These are phyloP conservation scores for Cantharis lateralis DNA, from an alignment of 2,888 invertebrate genomes.

Conservation along the genomic window DNA sequence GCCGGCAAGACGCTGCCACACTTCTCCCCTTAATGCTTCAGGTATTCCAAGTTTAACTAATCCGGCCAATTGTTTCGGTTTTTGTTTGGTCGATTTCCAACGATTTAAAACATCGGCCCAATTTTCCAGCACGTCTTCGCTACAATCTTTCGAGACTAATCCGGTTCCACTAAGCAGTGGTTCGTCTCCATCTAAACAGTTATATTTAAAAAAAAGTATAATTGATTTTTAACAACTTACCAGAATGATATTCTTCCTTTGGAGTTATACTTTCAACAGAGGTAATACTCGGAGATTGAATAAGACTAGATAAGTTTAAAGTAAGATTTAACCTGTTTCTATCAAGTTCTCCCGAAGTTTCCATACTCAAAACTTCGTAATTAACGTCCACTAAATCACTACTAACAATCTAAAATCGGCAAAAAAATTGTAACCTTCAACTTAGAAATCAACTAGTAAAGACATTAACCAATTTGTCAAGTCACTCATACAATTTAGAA, in stretches of 20 bases:
- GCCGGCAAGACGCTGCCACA: conserved; percentile 94
- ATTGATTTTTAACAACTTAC: conserved; percentile 49
- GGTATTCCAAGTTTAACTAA: conserved; percentile 89
- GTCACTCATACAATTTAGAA: neutral
- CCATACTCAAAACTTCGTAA: conserved; percentile 77
- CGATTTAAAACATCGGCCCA: conserved; percentile 89
- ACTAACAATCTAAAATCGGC: conserved; percentile 56
- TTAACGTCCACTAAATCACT: conserved; percentile 66
- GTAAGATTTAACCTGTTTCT: conserved; percentile 74
- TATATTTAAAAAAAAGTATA: neutral
- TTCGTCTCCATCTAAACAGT: conserved; percentile 79
- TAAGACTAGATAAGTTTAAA: conserved; percentile 71
- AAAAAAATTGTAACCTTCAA: conserved; percentile 8
- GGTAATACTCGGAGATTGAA: conserved; percentile 73
- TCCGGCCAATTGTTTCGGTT: conserved; percentile 83
- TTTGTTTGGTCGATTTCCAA: conserved; percentile 67
- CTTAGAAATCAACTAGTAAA: neutral
- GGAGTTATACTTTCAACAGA: conserved; percentile 78
- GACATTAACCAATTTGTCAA: neutral
- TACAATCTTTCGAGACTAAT: conserved; percentile 94
- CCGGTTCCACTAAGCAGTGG: conserved; percentile 98
- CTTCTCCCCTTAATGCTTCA: conserved; percentile 93
- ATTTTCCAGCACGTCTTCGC: conserved; percentile 86
- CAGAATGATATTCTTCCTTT: conserved; percentile 72
- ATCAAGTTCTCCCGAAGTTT: conserved; percentile 79